Evolutionary conservation across 2,888 invertebrate genomes (phyloP).

Genomic region (Anaspis maculata): DNA sequence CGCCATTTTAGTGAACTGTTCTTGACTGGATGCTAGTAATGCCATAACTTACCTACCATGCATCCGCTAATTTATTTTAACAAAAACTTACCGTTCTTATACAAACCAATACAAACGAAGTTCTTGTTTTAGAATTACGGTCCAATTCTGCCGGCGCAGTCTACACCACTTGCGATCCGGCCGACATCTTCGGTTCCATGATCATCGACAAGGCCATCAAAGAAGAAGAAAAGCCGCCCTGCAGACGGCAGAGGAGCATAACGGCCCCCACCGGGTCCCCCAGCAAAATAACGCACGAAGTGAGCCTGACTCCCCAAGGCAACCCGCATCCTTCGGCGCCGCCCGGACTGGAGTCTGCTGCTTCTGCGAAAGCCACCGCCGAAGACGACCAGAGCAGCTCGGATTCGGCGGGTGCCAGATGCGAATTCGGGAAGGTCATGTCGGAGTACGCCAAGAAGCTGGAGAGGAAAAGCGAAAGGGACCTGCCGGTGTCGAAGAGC

Average conservation of each 20-base stretch:
- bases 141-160: slow-evolving; percentile 62
- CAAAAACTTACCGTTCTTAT: no score
- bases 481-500: slow-evolving; percentile 28
- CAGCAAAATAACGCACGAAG: slow-evolving; percentile 10
- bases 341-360: no score
- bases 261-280: slow-evolving; percentile 14
- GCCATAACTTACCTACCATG: no score
- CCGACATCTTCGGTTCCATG: slow-evolving; percentile 51
- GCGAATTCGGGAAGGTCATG: slow-evolving; percentile 31
- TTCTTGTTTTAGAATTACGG: slow-evolving; percentile 54
- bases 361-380: no score
- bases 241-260: slow-evolving; percentile 15
- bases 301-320: slow-evolving; percentile 15
- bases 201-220: slow-evolving; percentile 48
- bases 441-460: slow-evolving; percentile 29
- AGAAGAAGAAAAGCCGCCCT: slow-evolving; percentile 8
- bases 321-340: slow-evolving; percentile 9
- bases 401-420: no score
- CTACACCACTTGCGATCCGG: slow-evolving; percentile 38
- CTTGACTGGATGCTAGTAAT: no score
- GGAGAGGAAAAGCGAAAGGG: slow-evolving; percentile 16
- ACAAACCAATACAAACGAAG: no score
- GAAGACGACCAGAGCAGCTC: no score
- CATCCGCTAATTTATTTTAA: no score
- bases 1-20: no score